phyloP scores from a whole-genome alignment of 2,797 vertebrate species.

The Hapalemur alaotrensis region DNA sequence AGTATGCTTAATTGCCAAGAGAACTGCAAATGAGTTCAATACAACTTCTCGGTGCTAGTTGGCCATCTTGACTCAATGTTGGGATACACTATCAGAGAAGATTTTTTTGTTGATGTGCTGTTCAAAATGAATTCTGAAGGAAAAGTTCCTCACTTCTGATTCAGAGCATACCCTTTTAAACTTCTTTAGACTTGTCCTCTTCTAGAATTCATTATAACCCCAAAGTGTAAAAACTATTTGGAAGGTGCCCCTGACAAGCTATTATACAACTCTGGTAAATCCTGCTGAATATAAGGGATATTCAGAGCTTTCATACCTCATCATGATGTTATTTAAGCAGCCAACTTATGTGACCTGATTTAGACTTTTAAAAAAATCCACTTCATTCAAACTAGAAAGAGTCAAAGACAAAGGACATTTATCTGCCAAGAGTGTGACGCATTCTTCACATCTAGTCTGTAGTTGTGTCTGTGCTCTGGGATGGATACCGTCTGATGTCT shows the following conservation, averaged over 20 bases:
- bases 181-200: slow-evolving; percentile 73
- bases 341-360: slow-evolving; percentile 71
- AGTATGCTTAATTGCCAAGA: slow-evolving; percentile 79
- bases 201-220: slow-evolving; percentile 76
- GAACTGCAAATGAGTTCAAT: slow-evolving; percentile 78
- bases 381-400: slow-evolving; percentile 71
- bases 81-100: slow-evolving; percentile 69
- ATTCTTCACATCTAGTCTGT: slow-evolving; percentile 80
- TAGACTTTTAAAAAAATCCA: slow-evolving; percentile 66
- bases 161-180: slow-evolving; percentile 72
- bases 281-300: slow-evolving; percentile 73
- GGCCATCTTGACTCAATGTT: slow-evolving; percentile 70
- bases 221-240: slow-evolving; percentile 78
- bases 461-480: slow-evolving; percentile 79
- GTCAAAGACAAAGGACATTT: slow-evolving; percentile 80
- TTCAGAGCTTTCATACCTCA: slow-evolving; percentile 78
- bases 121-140: slow-evolving; percentile 74
- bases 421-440: slow-evolving; percentile 76
- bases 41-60: slow-evolving; percentile 73
- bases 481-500: slow-evolving; percentile 77
- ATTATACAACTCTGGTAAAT: slow-evolving; percentile 63
- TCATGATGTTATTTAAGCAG: slow-evolving; percentile 75
- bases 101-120: slow-evolving; percentile 64
- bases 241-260: slow-evolving; percentile 71
- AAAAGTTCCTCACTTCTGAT: slow-evolving; percentile 67